phyloP scores from a whole-genome alignment of 2,797 vertebrate species.

The Hydrolagus colliei region DNA sequence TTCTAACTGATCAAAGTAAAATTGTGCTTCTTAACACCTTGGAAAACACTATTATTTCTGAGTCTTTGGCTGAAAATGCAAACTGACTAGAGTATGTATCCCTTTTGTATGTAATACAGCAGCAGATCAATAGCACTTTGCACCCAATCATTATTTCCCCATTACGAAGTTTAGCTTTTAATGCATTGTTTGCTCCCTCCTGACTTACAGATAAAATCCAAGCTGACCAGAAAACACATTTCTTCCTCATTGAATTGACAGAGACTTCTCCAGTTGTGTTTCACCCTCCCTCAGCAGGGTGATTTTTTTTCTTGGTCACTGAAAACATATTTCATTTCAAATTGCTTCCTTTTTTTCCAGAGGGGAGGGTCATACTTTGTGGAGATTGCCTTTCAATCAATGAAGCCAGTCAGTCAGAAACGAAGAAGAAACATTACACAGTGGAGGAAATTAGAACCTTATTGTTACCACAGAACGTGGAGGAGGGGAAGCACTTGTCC shows the following conservation, averaged over 20 bases:
- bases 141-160: constrained; percentile 54
- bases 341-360: constrained; percentile 40
- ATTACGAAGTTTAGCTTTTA: constrained; percentile 49
- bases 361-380: constrained; percentile 39
- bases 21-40: neutral
- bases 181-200: constrained; percentile 54
- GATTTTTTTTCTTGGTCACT: constrained; percentile 39
- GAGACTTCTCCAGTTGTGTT: constrained; percentile 33
- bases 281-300: neutral
- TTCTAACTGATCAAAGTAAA: neutral
- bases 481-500: constrained; percentile 40
- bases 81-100: constrained; percentile 48
- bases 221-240: constrained; percentile 40
- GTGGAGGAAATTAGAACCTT: constrained; percentile 41
- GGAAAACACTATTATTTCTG: constrained; percentile 29
- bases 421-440: constrained; percentile 35
- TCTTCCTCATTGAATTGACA: constrained; percentile 46
- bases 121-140: constrained; percentile 60
- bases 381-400: constrained; percentile 46
- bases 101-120: constrained; percentile 43
- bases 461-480: constrained; percentile 37
- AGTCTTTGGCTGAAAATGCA: constrained; percentile 50
- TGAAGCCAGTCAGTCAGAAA: constrained; percentile 45
- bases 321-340: constrained; percentile 38
- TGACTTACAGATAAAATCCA: constrained; percentile 45